Evolutionary conservation across 2,888 invertebrate genomes (phyloP).

Genomic region (Teleogryllus oceanicus): DNA sequence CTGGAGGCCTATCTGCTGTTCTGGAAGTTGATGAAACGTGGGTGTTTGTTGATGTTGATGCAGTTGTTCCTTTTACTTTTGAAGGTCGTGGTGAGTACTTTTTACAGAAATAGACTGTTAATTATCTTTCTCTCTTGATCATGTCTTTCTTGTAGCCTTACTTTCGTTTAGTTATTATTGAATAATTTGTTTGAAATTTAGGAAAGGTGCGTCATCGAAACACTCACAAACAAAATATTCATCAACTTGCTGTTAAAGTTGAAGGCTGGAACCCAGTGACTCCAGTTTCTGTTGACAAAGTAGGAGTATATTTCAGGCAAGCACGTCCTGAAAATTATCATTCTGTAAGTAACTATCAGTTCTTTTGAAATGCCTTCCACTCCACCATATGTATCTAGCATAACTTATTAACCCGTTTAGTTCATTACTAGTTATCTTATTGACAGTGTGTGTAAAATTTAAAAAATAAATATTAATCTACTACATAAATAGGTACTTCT

Average conservation of each 20-base stretch:
- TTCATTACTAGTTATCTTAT: no score
- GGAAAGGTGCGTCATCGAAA: conserved; percentile 66
- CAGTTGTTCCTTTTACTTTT: conserved; percentile 82
- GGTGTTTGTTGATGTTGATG: conserved; percentile 68
- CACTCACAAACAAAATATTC: conserved; percentile 72
- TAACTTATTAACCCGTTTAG: neutral
- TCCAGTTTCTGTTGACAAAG: conserved; percentile 92
- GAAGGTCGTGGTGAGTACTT: conserved; percentile 60
- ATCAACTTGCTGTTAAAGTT: conserved; percentile 84
- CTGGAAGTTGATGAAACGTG: conserved; percentile 58
- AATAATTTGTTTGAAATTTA: conserved; percentile 35
- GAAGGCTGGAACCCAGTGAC: conserved; percentile 85
- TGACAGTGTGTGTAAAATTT: no score
- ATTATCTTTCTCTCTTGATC: neutral
- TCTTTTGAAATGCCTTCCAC: neutral
- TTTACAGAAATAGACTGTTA: no score
- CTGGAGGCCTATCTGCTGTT: conserved; percentile 46
- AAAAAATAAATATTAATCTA: neutral
- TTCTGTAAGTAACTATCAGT: conserved; percentile 18
- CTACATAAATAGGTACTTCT: no score
- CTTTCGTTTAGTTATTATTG: neutral
- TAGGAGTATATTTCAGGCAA: conserved; percentile 88
- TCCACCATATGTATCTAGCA: neutral
- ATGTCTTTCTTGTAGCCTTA: neutral
- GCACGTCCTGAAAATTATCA: conserved; percentile 47